A percentile compares a stretch with the other conserved stretches of the same genome.
phyloP scores from a whole-genome alignment of 2,113 vertebrate species.

The Motacilla tschutschensis region DNA sequence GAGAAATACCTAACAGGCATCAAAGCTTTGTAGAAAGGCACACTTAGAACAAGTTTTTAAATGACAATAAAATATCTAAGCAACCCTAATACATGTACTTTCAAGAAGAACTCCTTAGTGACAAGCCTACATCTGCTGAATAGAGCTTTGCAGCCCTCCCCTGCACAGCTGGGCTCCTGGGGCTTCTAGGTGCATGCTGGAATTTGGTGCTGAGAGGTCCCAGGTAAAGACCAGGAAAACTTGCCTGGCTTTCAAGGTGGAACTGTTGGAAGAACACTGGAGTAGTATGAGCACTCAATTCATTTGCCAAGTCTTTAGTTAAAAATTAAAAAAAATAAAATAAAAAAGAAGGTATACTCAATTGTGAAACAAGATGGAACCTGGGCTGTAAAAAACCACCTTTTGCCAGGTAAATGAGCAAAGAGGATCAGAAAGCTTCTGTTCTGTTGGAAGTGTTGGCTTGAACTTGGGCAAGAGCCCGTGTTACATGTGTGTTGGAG shows the following conservation, averaged over 20 bases:
- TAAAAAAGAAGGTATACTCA: background rate
- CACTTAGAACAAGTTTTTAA: background rate
- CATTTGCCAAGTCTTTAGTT: background rate
- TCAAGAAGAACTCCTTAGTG: background rate
- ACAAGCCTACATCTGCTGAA: background rate
- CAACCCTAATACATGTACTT: fast-evolving
- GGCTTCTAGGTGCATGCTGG: fast-evolving
- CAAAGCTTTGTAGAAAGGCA: background rate
- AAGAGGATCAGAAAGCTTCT: background rate
- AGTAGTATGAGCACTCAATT: background rate
- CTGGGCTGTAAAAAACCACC: background rate
- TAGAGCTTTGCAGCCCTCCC: background rate
- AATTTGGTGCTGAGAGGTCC: background rate
- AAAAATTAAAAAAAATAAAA: background rate
- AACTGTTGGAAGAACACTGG: background rate
- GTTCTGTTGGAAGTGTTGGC: background rate
- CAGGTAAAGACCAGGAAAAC: background rate
- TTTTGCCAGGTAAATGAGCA: background rate
- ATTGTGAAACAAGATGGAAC: background rate
- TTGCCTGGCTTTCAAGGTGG: background rate
- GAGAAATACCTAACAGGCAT: background rate
- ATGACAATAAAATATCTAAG: background rate
- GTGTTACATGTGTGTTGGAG: background rate
- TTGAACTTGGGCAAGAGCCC: too few relatives aligned
- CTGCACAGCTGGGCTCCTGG: background rate